Conservation (phyloP, 2,113 vertebrate species). For the Lasiurus borealis region DNA sequence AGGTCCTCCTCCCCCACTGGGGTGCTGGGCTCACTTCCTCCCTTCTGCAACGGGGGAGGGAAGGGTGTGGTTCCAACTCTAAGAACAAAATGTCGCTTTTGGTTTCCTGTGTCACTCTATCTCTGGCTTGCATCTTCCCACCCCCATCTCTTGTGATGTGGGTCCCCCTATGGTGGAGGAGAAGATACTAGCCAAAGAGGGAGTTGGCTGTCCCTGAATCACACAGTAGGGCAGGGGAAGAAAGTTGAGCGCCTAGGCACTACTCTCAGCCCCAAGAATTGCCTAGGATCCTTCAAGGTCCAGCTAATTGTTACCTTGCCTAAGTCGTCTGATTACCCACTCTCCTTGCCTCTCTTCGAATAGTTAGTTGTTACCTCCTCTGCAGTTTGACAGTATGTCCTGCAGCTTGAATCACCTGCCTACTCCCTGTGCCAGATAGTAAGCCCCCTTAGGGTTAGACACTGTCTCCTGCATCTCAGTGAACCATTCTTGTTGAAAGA, state of each 20-base stretch:
- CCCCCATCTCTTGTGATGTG: neutral
- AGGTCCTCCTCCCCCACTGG: neutral
- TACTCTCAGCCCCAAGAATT: neutral
- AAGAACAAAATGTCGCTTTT: constrained; percentile 64
- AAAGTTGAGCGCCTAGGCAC: neutral
- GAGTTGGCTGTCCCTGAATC: neutral
- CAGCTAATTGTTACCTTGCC: neutral
- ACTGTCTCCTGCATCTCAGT: neutral
- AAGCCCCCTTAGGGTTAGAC: neutral
- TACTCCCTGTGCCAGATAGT: neutral
- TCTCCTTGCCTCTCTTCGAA: neutral
- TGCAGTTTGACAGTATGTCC: constrained; percentile 33
- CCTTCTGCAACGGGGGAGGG: neutral
- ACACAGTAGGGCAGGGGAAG: neutral
- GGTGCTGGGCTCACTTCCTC: constrained; percentile 72
- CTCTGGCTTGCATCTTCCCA: neutral
- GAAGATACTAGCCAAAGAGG: neutral
- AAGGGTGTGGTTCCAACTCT: constrained; percentile 45
- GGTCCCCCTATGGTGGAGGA: neutral
- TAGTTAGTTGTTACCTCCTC: neutral
- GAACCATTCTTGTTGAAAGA: neutral
- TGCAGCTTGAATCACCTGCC: constrained; percentile 1
- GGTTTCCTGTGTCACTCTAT: constrained; percentile 63
- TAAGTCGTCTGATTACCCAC: neutral
- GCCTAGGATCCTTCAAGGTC: neutral